A percentile compares a stretch with the other conserved stretches of the same genome.
Conservation (phyloP, 2,113 vertebrate genomes). For the Cisticola juncidis region DNA sequence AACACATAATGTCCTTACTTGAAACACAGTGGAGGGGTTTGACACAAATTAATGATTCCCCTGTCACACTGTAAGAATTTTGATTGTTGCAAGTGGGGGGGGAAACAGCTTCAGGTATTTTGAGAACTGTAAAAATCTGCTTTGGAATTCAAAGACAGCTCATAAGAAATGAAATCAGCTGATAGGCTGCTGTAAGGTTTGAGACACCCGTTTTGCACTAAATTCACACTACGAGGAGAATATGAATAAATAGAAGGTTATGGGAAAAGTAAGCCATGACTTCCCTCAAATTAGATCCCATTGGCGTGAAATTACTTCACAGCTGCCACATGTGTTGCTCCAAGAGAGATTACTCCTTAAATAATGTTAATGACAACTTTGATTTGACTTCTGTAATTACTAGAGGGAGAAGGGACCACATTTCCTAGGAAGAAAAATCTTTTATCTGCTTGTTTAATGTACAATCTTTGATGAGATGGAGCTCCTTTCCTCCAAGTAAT, state of each 20-base stretch:
- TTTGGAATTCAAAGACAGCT: background rate
- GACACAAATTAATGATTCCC: constrained; percentile 16
- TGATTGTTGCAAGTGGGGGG: background rate
- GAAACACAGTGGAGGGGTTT: background rate
- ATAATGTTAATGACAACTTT: constrained; percentile 51
- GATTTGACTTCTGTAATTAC: constrained; percentile 54
- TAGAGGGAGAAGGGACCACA: background rate
- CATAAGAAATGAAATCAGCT: background rate
- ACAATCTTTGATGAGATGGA: background rate
- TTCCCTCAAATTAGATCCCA: constrained; percentile 12
- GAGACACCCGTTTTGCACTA: background rate
- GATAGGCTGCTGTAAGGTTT: background rate
- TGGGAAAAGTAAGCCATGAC: background rate
- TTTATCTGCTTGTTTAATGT: constrained; percentile 43
- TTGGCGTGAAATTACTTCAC: background rate
- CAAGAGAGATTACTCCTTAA: constrained; percentile 27
- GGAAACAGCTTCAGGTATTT: background rate
- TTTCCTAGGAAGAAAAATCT: constrained; percentile 23
- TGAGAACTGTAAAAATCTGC: background rate
- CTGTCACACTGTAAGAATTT: background rate
- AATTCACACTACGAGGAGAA: background rate
- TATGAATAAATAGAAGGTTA: constrained; percentile 6
- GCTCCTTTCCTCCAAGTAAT: background rate
- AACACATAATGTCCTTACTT: background rate
- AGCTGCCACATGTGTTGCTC: background rate